Evolutionary conservation across 2,113 vertebrate genomes (phyloP).

Genomic region (Otus sunia): DNA sequence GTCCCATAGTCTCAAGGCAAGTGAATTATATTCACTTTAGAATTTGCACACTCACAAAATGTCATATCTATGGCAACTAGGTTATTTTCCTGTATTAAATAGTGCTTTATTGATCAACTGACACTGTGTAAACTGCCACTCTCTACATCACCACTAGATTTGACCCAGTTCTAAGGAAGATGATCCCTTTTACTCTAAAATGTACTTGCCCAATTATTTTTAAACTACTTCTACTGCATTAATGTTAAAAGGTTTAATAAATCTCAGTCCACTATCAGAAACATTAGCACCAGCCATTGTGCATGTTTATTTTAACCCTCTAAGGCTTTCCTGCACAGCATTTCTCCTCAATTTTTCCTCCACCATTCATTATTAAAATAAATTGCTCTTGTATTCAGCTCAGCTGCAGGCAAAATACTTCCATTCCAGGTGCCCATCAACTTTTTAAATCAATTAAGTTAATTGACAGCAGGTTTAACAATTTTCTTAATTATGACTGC

Average conservation of each 20-base stretch:
- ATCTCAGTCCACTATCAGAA: background rate
- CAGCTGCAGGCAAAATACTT: conserved; percentile 51
- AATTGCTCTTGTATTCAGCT: conserved; percentile 19
- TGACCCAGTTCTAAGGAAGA: background rate
- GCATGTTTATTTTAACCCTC: conserved; percentile 24
- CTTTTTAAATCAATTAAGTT: conserved; percentile 41
- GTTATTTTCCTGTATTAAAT: background rate
- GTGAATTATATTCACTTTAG: background rate
- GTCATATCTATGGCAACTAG: background rate
- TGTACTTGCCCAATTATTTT: background rate
- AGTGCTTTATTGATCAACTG: background rate
- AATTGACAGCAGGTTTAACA: conserved; percentile 48
- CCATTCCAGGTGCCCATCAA: conserved; percentile 13
- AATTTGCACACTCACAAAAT: background rate
- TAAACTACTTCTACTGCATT: background rate
- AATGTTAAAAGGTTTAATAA: conserved; percentile 8
- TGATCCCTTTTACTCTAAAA: background rate
- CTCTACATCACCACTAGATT: background rate
- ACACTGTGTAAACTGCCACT: background rate
- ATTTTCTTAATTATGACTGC: conserved; percentile 38
- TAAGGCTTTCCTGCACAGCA: background rate
- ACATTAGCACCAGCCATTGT: background rate
- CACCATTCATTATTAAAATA: conserved; percentile 50
- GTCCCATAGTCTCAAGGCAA: background rate
- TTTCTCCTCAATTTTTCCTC: background rate